Evolutionary conservation across 2,888 invertebrate genomes (phyloP).

Genomic region (Phortica magna): DNA sequence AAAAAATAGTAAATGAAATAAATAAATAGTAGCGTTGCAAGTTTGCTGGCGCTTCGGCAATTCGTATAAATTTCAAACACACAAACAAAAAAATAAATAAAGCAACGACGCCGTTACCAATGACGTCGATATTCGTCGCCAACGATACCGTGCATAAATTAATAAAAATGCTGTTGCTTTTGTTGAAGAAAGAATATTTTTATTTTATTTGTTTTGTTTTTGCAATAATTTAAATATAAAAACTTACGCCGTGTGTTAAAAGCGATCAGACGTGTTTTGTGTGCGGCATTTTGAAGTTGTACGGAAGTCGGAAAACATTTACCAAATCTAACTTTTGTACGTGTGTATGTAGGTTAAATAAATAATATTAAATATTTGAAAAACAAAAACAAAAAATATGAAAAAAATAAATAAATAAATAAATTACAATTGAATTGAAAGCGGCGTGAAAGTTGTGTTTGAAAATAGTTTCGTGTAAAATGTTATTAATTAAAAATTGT

Average conservation of each 20-base stretch:
- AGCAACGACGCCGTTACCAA: too few relatives aligned
- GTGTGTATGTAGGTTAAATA: not conserved
- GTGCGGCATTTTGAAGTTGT: slow-evolving; percentile 14
- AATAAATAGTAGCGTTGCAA: too few relatives aligned
- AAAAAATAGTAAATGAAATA: not conserved
- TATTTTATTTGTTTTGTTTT: slow-evolving; percentile 9
- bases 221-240: slow-evolving; percentile 14
- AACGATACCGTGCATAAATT: too few relatives aligned
- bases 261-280: slow-evolving; percentile 25
- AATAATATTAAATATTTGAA: not conserved
- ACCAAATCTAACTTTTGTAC: not conserved
- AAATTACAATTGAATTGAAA: not conserved
- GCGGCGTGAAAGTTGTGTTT: not conserved
- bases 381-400: not conserved
- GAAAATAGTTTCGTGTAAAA: not conserved
- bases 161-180: not conserved
- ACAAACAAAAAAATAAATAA: too few relatives aligned
- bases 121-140: too few relatives aligned
- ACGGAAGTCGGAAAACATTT: slow-evolving; percentile 11
- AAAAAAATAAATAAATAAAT: not conserved
- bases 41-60: too few relatives aligned
- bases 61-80: too few relatives aligned
- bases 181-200: not conserved
- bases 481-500: too few relatives aligned
- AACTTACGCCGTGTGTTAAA: not conserved